Evolutionary conservation across 2,797 vertebrate genomes (phyloP).

Genomic region (Squalus acanthias): DNA sequence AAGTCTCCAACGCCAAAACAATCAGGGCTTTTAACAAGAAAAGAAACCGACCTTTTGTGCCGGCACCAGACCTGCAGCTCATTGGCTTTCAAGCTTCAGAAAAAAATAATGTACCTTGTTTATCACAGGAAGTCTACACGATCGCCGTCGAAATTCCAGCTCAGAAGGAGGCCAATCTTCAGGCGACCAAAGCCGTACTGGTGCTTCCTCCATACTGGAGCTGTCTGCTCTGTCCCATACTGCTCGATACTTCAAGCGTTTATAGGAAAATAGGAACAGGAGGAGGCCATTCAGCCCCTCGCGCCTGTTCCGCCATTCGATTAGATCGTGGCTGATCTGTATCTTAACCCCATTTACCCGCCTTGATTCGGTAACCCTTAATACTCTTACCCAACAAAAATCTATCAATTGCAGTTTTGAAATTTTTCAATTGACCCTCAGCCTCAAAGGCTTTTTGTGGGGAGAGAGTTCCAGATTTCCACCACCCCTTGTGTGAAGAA

Average conservation of each 20-base stretch:
- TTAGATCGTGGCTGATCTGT: not conserved
- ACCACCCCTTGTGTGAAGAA: too few species aligned
- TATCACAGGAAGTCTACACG: not conserved
- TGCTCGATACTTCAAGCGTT: not conserved
- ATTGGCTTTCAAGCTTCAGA: not conserved
- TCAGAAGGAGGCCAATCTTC: not conserved
- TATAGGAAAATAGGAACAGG: not conserved
- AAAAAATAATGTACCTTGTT: not conserved
- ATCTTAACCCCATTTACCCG: not conserved
- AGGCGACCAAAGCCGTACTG: not conserved
- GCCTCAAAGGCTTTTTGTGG: not conserved
- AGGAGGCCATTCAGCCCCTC: not conserved
- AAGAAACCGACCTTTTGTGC: not conserved
- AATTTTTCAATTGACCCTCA: not conserved
- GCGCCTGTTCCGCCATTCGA: not conserved
- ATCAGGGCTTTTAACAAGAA: not conserved
- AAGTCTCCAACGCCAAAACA: not conserved
- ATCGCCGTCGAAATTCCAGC: not conserved
- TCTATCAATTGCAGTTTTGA: not conserved
- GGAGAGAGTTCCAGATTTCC: too few species aligned
- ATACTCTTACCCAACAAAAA: not conserved
- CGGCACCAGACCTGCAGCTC: not conserved
- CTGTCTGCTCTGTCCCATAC: not conserved
- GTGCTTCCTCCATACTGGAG: not conserved
- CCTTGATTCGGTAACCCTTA: not conserved